phyloP scores from a whole-genome alignment of 35 echinoderm and acorn worm genomes.

The Holothuria glaberrima region DNA sequence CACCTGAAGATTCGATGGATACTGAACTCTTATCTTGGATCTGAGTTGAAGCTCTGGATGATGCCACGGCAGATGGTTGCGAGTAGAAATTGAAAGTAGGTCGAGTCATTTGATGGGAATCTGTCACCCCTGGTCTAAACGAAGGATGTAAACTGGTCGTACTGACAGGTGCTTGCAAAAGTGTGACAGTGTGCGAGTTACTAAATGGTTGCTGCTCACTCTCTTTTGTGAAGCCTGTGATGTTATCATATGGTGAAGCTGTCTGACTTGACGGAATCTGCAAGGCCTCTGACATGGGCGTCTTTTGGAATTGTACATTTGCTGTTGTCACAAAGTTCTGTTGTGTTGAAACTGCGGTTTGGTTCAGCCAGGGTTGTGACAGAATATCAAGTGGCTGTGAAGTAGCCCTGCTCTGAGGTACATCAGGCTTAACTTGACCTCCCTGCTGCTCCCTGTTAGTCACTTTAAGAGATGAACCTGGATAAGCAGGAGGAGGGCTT shows the following conservation, averaged over 20 bases:
- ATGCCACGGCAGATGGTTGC: neutral
- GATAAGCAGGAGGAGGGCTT: conserved; percentile 19
- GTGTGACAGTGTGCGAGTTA: neutral
- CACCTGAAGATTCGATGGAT: neutral
- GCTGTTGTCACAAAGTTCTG: neutral
- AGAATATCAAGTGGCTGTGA: conserved; percentile 48
- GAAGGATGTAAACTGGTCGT: neutral
- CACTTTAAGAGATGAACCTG: neutral
- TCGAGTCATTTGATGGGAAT: neutral
- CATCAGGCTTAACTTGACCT: too few relatives aligned
- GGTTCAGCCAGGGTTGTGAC: conserved; percentile 51
- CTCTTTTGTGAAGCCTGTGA: neutral
- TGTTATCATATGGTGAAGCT: neutral
- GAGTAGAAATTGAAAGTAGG: conserved; percentile 61
- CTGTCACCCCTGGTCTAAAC: neutral
- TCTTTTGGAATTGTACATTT: conserved; percentile 14
- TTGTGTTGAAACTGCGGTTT: neutral
- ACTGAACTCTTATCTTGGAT: neutral
- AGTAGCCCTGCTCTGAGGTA: neutral
- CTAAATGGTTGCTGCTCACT: neutral
- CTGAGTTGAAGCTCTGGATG: neutral
- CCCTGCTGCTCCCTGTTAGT: too few relatives aligned
- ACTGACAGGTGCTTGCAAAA: neutral
- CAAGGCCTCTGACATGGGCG: neutral
- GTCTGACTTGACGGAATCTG: neutral